Evolutionary conservation across 2,888 invertebrate genomes (phyloP).

Genomic region (Troglohyphantes excavatus): DNA sequence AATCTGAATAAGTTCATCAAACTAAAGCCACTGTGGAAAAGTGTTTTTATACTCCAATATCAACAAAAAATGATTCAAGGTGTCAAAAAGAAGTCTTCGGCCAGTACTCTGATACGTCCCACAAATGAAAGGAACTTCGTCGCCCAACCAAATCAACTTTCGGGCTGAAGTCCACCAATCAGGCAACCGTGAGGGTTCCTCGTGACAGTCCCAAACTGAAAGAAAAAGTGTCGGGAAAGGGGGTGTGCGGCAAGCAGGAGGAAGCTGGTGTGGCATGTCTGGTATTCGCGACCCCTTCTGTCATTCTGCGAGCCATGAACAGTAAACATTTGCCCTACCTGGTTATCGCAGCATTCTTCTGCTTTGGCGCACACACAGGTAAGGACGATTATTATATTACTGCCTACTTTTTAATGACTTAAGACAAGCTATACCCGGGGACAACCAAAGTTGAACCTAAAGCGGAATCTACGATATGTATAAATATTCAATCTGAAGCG

Average conservation of each 20-base stretch:
- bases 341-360: conserved; percentile 64
- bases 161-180: not conserved
- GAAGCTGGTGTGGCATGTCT: conserved; percentile 56
- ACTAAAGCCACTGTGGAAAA: too few species aligned
- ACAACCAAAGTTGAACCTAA: too few species aligned
- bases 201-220: not conserved
- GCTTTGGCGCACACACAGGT: conserved; percentile 63
- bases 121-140: not conserved
- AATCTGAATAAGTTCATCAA: too few species aligned
- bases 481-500: too few species aligned
- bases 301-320: conserved; percentile 73
- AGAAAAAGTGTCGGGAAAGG: not conserved
- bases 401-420: too few species aligned
- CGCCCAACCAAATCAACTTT: not conserved
- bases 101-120: not conserved
- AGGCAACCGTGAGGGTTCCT: not conserved
- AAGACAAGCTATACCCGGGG: too few species aligned
- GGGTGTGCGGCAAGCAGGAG: not conserved
- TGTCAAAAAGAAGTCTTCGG: conserved; percentile 2
- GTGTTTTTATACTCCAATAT: too few species aligned
- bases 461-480: too few species aligned
- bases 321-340: conserved; percentile 57
- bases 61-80: conserved; percentile 21
- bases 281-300: conserved; percentile 50
- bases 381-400: not conserved